phyloP scores from a whole-genome alignment of 2,888 invertebrate species.

The Lysandra coridon region DNA sequence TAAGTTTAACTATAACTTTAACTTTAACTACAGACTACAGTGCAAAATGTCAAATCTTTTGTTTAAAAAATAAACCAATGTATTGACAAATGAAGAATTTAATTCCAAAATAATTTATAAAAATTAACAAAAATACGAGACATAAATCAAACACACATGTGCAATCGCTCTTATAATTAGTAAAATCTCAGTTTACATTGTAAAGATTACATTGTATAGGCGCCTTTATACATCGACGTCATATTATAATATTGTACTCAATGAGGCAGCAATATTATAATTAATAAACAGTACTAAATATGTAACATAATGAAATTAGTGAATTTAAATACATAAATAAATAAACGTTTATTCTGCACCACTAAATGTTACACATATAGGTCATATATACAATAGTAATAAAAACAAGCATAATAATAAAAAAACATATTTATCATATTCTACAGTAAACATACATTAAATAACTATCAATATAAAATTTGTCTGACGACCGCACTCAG shows the following conservation, averaged over 20 bases:
- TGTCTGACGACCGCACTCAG: neutral
- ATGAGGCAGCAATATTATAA: neutral
- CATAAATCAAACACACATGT: conserved; percentile 14
- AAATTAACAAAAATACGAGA: conserved; percentile 8
- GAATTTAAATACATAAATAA: too few relatives aligned
- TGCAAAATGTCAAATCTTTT: too few relatives aligned
- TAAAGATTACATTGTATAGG: conserved; percentile 11
- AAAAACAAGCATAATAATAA: too few relatives aligned
- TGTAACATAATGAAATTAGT: neutral
- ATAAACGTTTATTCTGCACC: too few relatives aligned
- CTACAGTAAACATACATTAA: too few relatives aligned
- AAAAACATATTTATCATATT: too few relatives aligned
- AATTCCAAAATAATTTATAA: conserved; percentile 13
- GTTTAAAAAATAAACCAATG: neutral
- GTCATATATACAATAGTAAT: too few relatives aligned
- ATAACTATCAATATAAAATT: neutral
- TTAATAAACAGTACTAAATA: neutral
- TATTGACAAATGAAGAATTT: conserved; percentile 13
- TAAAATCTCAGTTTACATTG: conserved; percentile 28
- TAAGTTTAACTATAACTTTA: too few relatives aligned
- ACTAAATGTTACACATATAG: too few relatives aligned
- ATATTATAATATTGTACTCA: neutral
- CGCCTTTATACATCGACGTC: conserved; percentile 21
- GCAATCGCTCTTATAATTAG: conserved; percentile 20
- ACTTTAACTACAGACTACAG: too few relatives aligned